phyloP scores from a whole-genome alignment of 2,113 vertebrate species.

The Hystrix cristata region DNA sequence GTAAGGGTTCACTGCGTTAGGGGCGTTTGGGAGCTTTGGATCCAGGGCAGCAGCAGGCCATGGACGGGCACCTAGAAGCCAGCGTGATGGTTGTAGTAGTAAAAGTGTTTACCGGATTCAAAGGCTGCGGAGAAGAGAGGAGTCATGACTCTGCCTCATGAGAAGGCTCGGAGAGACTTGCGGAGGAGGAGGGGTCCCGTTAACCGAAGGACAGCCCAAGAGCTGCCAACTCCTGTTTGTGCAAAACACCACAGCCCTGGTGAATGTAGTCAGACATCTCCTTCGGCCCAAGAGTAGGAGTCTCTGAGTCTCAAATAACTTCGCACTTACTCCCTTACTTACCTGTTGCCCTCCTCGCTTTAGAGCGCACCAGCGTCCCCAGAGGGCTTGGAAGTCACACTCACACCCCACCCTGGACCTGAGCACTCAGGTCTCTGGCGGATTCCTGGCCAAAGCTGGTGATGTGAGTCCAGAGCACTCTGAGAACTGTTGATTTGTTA shows the following conservation, averaged over 20 bases:
- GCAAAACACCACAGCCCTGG: background rate
- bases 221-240: background rate
- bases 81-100: background rate
- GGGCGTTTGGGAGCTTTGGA: background rate
- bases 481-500: background rate
- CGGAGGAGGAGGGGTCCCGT: background rate
- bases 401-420: background rate
- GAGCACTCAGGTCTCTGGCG: background rate
- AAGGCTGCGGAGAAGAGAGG: background rate
- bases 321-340: background rate
- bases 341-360: background rate
- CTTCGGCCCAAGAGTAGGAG: background rate
- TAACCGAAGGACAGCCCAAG: background rate
- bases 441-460: background rate
- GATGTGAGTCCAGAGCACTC: background rate
- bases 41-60: background rate
- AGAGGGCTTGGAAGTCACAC: background rate
- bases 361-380: background rate
- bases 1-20: background rate
- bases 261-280: background rate
- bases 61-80: background rate
- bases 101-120: background rate
- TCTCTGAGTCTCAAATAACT: background rate
- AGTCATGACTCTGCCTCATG: background rate
- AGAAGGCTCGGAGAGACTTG: background rate